These are phyloP conservation scores for Luehdorfia chinensis DNA, from an alignment of 1,140 invertebrate genomes.

Conservation along the genomic window DNA sequence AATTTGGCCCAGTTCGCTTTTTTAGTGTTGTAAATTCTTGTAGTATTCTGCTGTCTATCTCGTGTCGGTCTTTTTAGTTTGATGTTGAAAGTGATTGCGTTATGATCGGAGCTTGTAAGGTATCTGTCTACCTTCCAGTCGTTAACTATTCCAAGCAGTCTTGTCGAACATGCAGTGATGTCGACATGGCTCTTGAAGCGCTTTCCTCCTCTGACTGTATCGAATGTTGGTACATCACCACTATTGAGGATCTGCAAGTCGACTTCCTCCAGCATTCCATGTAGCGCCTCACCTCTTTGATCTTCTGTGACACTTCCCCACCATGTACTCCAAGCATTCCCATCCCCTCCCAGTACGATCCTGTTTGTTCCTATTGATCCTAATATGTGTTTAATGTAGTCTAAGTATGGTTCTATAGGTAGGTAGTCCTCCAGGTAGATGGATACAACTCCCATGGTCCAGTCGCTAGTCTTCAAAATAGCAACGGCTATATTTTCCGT, in stretches of 20 bases:
- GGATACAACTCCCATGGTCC: constrained; percentile 22
- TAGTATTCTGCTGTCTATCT: not conserved
- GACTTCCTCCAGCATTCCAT: not conserved
- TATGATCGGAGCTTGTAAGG: constrained; percentile 24
- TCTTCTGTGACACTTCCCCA: constrained; percentile 28
- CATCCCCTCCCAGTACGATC: constrained; percentile 29
- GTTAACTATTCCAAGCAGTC: constrained; percentile 11
- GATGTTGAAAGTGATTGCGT: constrained; percentile 12
- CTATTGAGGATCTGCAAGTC: constrained; percentile 16
- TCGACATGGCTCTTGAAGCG: constrained; percentile 21
- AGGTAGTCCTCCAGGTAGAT: constrained; percentile 30
- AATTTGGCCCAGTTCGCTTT: constrained; percentile 24
- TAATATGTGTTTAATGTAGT: not conserved
- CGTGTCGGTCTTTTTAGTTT: not conserved
- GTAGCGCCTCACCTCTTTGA: constrained; percentile 4
- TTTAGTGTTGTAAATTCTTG: constrained; percentile 25
- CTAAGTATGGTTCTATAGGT: constrained; percentile 19
- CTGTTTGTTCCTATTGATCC: constrained; percentile 8
- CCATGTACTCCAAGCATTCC: constrained; percentile 35
- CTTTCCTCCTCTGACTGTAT: constrained; percentile 16
- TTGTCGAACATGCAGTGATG: constrained; percentile 12
- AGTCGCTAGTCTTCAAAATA: not conserved
- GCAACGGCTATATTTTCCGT: constrained; percentile 3
- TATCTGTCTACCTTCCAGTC: constrained; percentile 19
- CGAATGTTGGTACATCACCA: constrained; percentile 23